Evolutionary conservation across 2,888 invertebrate genomes (phyloP), one percentile per base, ranked within the genome.

Genomic region (Pyrochroa serraticornis): DNA sequence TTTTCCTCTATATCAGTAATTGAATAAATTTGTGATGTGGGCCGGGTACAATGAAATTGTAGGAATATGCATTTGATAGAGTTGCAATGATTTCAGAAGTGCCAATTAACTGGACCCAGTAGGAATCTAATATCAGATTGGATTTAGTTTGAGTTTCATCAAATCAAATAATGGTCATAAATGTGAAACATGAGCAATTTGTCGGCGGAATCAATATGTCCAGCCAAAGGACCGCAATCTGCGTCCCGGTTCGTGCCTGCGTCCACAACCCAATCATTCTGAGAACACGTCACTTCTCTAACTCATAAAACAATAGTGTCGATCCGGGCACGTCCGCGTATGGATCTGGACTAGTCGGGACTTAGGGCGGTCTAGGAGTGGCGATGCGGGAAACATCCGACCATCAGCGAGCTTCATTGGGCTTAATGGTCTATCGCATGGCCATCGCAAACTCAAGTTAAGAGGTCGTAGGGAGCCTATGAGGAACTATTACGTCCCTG

Each of bases 271-370:
- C 58, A 58, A 69, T 68, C 68, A 63, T 67, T 70, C 63, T 59
- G 64, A 62, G 65, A 66, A 70, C 69, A 70, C 71, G 69, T 71
- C 71, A 71, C 69, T 69, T 68, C 68, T 71, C 71, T 65, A 69
- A 71, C 71, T 73, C 72, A 69, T 72, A 74, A 72, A 71, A 73
- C 73, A 74, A 71, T 71, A 67, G 67, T 69, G 69, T 64, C 69
- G 73, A 71, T 71, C 71, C 71, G 67, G 63, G 71, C 75, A 74
- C 73, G 75, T 75, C 67, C 70, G 66, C 22, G 22, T 22, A 22
- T 5, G 22, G 22, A 22, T 22, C 22, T 22, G 22, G 22, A 22
- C 22, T 22, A 56, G 56, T 48, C 53, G 54, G 67, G 64, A 58
- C 59, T 60, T 52, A 49, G 47, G 46, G 42, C 35, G 51, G 50